Conservation (phyloP, 2,888 invertebrate species). For the Ophioninae sp. region DNA sequence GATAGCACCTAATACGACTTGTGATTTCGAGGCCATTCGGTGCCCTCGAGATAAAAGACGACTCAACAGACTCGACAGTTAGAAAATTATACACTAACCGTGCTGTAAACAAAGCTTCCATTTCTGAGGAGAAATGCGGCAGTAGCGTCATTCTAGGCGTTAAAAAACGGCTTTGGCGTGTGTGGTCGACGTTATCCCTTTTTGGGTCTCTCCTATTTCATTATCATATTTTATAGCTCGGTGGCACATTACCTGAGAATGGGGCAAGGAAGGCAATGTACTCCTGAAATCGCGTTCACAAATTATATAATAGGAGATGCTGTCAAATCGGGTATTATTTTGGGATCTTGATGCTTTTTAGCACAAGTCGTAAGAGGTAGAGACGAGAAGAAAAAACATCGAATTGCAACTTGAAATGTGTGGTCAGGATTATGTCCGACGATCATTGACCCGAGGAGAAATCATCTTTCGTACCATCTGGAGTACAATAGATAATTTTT, state of each 20-base stretch:
- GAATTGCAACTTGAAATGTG: background rate
- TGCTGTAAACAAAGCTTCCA: slow-evolving; percentile 1
- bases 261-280: background rate
- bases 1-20: slow-evolving; percentile 2
- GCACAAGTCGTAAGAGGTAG: background rate
- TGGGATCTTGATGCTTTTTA: background rate
- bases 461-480: too few relatives aligned
- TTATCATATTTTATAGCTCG: background rate
- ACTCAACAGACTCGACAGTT: slow-evolving; percentile 29
- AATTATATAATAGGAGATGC: background rate
- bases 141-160: background rate
- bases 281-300: background rate
- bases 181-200: background rate
- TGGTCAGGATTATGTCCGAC: background rate
- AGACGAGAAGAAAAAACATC: background rate
- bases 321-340: background rate
- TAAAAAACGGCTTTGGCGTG: background rate
- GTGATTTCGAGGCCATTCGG: slow-evolving; percentile 40
- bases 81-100: slow-evolving; percentile 24
- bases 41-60: slow-evolving; percentile 10
- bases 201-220: background rate
- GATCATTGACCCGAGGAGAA: too few relatives aligned
- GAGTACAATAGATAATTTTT: too few relatives aligned
- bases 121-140: slow-evolving; percentile 1
- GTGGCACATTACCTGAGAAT: background rate